Base-by-base conservation (phyloP, 2,888 invertebrate genomes). In the Polyommatus icarus region DNA sequence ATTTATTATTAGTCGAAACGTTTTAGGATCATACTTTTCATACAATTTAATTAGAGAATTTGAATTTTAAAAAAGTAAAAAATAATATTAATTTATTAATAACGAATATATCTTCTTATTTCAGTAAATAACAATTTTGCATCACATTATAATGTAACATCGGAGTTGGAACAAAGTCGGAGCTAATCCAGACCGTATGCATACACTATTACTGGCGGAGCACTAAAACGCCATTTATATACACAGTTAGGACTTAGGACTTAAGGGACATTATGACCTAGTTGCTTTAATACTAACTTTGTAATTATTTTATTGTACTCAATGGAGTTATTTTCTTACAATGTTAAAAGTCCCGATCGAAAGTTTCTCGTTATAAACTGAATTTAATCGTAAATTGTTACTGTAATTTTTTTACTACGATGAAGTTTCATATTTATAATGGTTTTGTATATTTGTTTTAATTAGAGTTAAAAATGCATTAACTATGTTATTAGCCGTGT, bases 211-310 rank as follows among this genome's bases (percentile, higher is more conserved):
- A 67, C 67, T 67, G 29, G 67, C 67, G 29, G 15, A 67, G 32
- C 29, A 67, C 67, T 67, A 29, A 67, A 67, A 67, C 67, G 67
- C 5, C 67, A 67, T 67, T 67, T 67, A 67, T 67, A 15, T 29
- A 67, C 29, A 29, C 15, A 67, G 61, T 61, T 61, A 29, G 67
- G 29, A 67, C 67, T 61, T 61, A 29, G 67, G 29, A 67, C 67
- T 18, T 67, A 67, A 29, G 67, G 67, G 67, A 67, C 18, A 32
- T 18, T 67, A 67, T 67, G 67, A 67, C 67, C 67, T 18, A 67
- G 67, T 67, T 67, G 67, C 67, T 67, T 67, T 67, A 67, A 32
- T 32, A 67, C 67, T 29, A 12, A 12, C 8, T 67, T 67, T 67
- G 29, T 67, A 67, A 67, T 32, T 67, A 67, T 29, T 20, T 29